Evolutionary conservation across 2,797 vertebrate species (phyloP), one percentile per base, ranked within the genome.

Genomic region (Masticophis lateralis): DNA sequence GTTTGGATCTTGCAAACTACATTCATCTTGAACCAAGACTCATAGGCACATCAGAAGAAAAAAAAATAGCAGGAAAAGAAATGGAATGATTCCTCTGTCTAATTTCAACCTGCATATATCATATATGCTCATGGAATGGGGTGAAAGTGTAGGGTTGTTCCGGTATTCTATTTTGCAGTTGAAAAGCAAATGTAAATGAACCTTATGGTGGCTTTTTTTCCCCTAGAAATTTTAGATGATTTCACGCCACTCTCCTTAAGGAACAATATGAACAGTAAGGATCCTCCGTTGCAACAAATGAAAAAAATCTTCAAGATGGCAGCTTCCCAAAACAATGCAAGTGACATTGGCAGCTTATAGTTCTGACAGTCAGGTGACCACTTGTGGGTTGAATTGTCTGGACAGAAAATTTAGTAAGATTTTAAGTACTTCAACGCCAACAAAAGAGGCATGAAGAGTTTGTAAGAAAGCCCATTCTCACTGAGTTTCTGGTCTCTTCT

Each of bases 401-500:
- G 83, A 69, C 53, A 27, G 56, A 56, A 10, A 56, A 43, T 66
- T 8, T 59, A 27, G 28, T 13, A 74, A 57, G 89, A 60, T 43
- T 43, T 63, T 60, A 57, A 69, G 14, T 25, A 25, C 59, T 16
- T 8, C 0, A 0, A 20, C 51, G 55, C 22, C 22, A 87, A 91
- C n/a, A 5, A 25, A 79, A 12, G 88, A 95, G 43, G 88, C 47
- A 60, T 20, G 11, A 20, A 51, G 11, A 86, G 51, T 32, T 14
- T 66, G 79, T 57, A 56, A 93, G 28, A 13, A 74, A 60, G 93
- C 83, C 94, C 92, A 90, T 87, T 1, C 0, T 56, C 0, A 43
- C 96, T 97, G 96, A 95, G 92, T 92, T 92, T 88, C 97, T 96
- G 97, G 97, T 97, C 97, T 96, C 97, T 98, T 98, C 97, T 94